phyloP scores from a whole-genome alignment of 2,113 vertebrate species.

The Mesocricetus auratus region DNA sequence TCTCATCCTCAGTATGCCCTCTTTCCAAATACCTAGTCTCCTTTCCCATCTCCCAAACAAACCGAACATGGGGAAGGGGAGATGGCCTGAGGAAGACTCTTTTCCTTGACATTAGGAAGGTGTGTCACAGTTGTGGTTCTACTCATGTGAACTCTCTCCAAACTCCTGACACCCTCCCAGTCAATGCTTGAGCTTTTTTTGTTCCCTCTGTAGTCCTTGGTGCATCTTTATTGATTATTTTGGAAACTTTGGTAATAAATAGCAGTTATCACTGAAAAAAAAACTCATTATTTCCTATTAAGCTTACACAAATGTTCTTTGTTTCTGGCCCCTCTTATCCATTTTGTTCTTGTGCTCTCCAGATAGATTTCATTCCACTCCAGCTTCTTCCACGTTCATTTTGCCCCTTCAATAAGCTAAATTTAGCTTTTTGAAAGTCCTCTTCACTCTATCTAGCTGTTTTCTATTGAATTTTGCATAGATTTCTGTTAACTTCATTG shows the following conservation, averaged over 20 bases:
- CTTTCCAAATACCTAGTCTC: neutral
- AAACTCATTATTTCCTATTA: neutral
- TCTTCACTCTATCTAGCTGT: neutral
- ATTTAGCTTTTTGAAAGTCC: neutral
- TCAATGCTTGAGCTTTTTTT: slow-evolving; percentile 68
- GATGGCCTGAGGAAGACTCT: slow-evolving; percentile 28
- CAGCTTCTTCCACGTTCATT: neutral
- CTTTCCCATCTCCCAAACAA: slow-evolving; percentile 16
- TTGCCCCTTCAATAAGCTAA: neutral
- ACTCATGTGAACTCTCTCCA: neutral
- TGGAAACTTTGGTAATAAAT: slow-evolving; percentile 74
- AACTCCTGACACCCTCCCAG: slow-evolving; percentile 20
- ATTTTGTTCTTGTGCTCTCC: neutral
- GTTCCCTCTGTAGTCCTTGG: neutral
- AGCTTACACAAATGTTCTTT: neutral
- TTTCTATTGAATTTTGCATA: neutral
- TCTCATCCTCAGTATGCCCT: slow-evolving; percentile 78
- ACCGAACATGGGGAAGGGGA: neutral
- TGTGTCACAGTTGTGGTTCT: slow-evolving; percentile 8
- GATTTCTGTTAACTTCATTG: neutral
- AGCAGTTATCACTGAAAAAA: slow-evolving; percentile 58
- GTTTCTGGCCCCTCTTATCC: too few relatives aligned
- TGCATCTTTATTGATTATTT: slow-evolving; percentile 75
- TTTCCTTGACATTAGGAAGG: slow-evolving; percentile 62
- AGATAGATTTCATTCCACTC: neutral